Conservation (phyloP, 2,113 vertebrate genomes). For the Paracanthobrama guichenoti region DNA sequence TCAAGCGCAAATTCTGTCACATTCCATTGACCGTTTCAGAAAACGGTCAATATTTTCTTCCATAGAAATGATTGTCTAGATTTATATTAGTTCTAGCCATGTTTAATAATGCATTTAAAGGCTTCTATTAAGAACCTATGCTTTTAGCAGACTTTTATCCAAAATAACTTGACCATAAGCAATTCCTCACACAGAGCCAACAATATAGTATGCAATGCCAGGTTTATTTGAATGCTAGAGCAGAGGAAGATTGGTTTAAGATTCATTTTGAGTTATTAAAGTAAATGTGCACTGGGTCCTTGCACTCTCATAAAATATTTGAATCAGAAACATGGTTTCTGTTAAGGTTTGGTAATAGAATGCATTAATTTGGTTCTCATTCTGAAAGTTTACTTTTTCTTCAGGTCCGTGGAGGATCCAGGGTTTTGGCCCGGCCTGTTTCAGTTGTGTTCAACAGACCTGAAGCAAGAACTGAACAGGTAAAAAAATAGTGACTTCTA, state of each 20-base stretch:
- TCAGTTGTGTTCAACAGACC: conserved; percentile 74
- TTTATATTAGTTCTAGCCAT: neutral
- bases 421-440: conserved; percentile 74
- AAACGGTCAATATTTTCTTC: too few species aligned
- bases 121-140: neutral
- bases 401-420: conserved; percentile 78
- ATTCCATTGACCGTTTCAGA: too few species aligned
- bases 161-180: neutral
- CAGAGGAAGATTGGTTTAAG: neutral
- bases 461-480: conserved; percentile 73
- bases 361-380: neutral
- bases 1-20: neutral
- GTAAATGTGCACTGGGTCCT: neutral
- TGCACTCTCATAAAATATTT: neutral
- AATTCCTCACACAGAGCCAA: neutral
- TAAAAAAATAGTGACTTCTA: conserved; percentile 33
- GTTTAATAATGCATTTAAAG: neutral
- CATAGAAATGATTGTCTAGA: neutral
- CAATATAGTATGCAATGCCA: neutral
- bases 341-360: neutral
- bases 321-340: neutral
- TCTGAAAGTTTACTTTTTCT: neutral
- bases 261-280: neutral
- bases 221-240: neutral
- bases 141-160: neutral